Evolutionary conservation across 2,888 invertebrate genomes (phyloP).

Genomic region (Agrotis puta): DNA sequence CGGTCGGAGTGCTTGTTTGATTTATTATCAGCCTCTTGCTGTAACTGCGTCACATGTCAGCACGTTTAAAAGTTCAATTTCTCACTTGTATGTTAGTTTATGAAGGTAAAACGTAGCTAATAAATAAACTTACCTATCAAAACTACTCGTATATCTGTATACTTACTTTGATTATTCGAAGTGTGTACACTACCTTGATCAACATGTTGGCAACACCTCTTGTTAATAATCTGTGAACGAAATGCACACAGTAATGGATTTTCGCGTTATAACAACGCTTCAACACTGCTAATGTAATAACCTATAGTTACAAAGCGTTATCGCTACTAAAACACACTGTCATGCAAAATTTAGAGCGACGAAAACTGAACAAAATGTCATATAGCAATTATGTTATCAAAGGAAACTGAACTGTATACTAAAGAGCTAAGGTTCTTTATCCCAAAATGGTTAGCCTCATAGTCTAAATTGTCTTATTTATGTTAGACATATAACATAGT

Average conservation of each 20-base stretch:
- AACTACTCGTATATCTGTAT: neutral
- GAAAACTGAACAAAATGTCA: neutral
- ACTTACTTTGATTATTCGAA: no score
- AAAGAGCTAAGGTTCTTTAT: neutral
- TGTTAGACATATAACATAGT: no score
- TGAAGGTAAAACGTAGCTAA: neutral
- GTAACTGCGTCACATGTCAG: neutral
- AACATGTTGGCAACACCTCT: slow-evolving; percentile 44
- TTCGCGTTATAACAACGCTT: neutral
- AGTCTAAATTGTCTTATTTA: no score
- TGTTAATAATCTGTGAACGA: slow-evolving; percentile 9
- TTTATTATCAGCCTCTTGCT: neutral
- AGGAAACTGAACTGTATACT: slow-evolving; percentile 11
- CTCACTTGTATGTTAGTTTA: neutral
- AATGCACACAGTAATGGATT: slow-evolving; percentile 20
- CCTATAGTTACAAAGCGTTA: slow-evolving; percentile 12
- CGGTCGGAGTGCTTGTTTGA: no score
- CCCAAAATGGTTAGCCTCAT: neutral
- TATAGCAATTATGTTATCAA: neutral
- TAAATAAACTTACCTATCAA: neutral
- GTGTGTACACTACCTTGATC: neutral
- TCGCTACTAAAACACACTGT: slow-evolving; percentile 9
- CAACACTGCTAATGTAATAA: neutral
- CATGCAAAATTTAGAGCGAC: slow-evolving; percentile 12
- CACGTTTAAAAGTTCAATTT: neutral